A percentile compares a stretch with the other conserved stretches of the same genome.
These are phyloP conservation scores for Drosophila monieri DNA, from an alignment of 2,888 invertebrate genomes.

Conservation along the genomic window DNA sequence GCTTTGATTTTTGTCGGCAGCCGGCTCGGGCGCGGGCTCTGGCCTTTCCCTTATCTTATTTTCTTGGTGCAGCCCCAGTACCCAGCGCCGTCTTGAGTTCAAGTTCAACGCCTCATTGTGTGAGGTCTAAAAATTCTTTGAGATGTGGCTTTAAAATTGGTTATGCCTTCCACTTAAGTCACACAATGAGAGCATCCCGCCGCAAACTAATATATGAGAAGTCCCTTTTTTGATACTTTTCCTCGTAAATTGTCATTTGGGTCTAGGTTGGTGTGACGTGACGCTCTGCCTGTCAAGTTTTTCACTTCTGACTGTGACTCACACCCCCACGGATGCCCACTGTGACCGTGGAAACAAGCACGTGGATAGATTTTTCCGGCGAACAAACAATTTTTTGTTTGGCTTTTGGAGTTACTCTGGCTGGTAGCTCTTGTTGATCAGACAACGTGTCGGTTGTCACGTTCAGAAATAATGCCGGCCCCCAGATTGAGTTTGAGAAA, in stretches of 20 bases:
- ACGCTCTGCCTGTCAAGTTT: slow-evolving; percentile 10
- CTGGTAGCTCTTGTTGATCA: slow-evolving; percentile 34
- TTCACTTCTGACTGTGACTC: slow-evolving; percentile 9
- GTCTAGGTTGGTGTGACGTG: slow-evolving; percentile 1
- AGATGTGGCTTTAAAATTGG: slow-evolving; percentile 22
- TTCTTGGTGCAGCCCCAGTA: neutral
- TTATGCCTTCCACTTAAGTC: slow-evolving; percentile 42
- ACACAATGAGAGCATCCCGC: slow-evolving; percentile 40
- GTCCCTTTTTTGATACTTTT: slow-evolving; percentile 6
- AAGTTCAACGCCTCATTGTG: slow-evolving; percentile 57
- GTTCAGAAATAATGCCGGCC: slow-evolving; percentile 36
- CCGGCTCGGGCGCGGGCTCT: slow-evolving; percentile 9
- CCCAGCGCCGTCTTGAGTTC: slow-evolving; percentile 43
- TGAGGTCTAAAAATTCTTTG: slow-evolving; percentile 46
- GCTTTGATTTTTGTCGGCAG: slow-evolving; percentile 55
- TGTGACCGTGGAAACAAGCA: slow-evolving; percentile 47
- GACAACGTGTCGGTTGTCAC: slow-evolving; percentile 52
- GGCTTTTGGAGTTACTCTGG: neutral
- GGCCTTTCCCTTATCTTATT: slow-evolving; percentile 26
- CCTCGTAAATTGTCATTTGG: slow-evolving; percentile 13
- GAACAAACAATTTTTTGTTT: neutral
- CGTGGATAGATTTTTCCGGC: slow-evolving; percentile 44
- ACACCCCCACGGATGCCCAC: neutral
- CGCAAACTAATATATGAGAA: slow-evolving; percentile 3
- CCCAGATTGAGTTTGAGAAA: slow-evolving; percentile 13